Evolutionary conservation across 2,888 invertebrate genomes (phyloP).

Genomic region (Hydriomena furcata): DNA sequence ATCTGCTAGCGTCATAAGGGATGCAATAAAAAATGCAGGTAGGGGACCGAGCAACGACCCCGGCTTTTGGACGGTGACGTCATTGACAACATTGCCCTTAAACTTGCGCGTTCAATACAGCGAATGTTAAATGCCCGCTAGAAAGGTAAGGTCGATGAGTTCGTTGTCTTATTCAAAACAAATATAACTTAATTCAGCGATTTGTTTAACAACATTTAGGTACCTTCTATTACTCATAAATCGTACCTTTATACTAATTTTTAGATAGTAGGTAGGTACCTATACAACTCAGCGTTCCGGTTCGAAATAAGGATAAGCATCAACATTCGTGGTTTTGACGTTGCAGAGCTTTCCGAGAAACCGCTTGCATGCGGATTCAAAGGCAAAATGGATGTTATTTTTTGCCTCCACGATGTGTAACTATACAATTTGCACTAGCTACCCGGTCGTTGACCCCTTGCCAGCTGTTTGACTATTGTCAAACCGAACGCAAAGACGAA

Average conservation of each 20-base stretch:
- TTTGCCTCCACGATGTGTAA: conserved; percentile 69
- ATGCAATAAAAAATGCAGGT: conserved; percentile 81
- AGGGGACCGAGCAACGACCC: conserved; percentile 78
- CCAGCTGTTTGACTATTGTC: conserved; percentile 79
- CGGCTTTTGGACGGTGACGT: conserved; percentile 70
- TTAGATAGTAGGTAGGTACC: background rate
- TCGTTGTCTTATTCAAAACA: conserved; percentile 32
- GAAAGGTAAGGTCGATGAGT: conserved; percentile 36
- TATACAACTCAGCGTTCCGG: conserved; percentile 26
- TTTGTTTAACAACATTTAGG: conserved; percentile 21
- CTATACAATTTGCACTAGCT: conserved; percentile 79
- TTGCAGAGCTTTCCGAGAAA: conserved; percentile 57
- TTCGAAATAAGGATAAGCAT: conserved; percentile 47
- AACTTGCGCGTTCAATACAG: conserved; percentile 50
- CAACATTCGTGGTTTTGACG: conserved; percentile 58
- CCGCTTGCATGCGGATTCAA: conserved; percentile 55
- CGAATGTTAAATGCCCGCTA: conserved; percentile 45
- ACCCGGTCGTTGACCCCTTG: conserved; percentile 70
- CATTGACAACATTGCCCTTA: conserved; percentile 51
- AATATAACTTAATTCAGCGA: conserved; percentile 24
- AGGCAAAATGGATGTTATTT: conserved; percentile 68
- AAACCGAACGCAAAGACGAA: conserved; percentile 65
- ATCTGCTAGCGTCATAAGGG: conserved; percentile 69
- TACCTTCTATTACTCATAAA: conserved; percentile 19
- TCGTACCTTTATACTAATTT: conserved; percentile 1